These are phyloP conservation scores for Chrysogorgia sp. DNA, from an alignment of 92 coral and sea anemone genomes.

Conservation along the genomic window DNA sequence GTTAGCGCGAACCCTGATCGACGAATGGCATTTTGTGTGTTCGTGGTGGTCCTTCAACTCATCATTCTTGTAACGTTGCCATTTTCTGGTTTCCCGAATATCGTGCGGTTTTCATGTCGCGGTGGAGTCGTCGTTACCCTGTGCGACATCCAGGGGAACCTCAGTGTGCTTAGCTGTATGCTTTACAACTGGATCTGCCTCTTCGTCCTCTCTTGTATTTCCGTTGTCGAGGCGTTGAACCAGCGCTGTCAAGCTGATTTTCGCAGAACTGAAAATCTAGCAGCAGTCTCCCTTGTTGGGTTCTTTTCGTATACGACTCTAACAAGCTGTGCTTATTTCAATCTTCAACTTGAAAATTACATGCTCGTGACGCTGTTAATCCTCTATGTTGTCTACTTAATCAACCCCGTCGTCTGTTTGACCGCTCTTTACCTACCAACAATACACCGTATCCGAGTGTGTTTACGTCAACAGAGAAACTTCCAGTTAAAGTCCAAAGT, in stretches of 20 bases:
- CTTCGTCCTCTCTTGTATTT: constrained; percentile 3
- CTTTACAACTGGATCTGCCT: constrained; percentile 21
- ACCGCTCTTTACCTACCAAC: constrained; percentile 7
- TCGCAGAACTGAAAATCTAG: not conserved
- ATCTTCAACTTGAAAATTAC: constrained; percentile 5
- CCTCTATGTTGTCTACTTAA: constrained; percentile 3
- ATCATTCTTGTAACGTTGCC: constrained; percentile 2
- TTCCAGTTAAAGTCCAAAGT: not conserved
- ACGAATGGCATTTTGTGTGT: not conserved
- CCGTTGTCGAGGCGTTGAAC: not conserved
- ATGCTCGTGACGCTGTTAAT: not conserved
- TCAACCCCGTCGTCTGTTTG: constrained; percentile 15
- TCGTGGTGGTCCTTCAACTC: constrained; percentile 17
- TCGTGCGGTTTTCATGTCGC: not conserved
- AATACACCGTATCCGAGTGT: not conserved
- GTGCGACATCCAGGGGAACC: constrained; percentile 2
- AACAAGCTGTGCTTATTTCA: constrained; percentile 1
- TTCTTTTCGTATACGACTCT: constrained; percentile 19
- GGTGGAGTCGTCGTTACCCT: not conserved
- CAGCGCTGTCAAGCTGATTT: not conserved
- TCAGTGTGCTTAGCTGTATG: constrained; percentile 7
- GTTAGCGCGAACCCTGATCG: not conserved
- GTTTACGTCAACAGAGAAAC: constrained; percentile 18
- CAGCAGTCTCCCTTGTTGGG: constrained; percentile 5
- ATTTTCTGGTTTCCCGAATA: not conserved